Base-by-base conservation (phyloP, 2,797 vertebrate species). In the Echiichthys vipera region DNA sequence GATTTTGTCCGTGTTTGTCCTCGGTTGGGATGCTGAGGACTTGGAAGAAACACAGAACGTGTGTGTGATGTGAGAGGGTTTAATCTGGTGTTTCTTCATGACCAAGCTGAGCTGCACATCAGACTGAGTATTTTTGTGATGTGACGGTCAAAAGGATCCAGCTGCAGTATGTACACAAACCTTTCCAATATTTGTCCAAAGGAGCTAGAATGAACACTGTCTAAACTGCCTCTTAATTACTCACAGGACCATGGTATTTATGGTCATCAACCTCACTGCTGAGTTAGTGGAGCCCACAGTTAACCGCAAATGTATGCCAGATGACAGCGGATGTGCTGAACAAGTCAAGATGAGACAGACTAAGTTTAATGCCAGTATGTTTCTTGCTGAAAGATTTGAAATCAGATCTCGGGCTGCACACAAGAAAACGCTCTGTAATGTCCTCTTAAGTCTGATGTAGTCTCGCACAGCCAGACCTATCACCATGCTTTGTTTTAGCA, bases 381-480 rank as follows among this genome's bases (percentile, higher is more conserved):
- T 62, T 65, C 29, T 20, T 57, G 20, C 30, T 47, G n/a, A 73
- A 67, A 49, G 25, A 55, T 64, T 55, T 46, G 12, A 34, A 50
- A 24, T 32, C 4, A 17, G 25, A 34, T 53, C 22, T 32, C 4
- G 5, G 10, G 30, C 56, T 62, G 49, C 13, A 34, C 25, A 64
- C 20, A 20, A 5, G 7, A 47, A 27, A 20, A 74, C 5, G 5
- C 22, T 32, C 20, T 1, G 1, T n/a, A 20, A 24, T 14, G n/a
- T 70, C 29, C 25, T 49, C 12, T 14, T 2, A 11, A 27, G 24
- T 40, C 42, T 62, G 40, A 40, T 51, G 40, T 36, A 36, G 34
- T 36, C 34, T 36, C 1, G 12, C 34, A 13, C 13, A 36, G 34
- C 34, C 34, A 36, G 34, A 36, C 34, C 34, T 14, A 36, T 13